Evolutionary conservation across 64 coral and sea anemone genomes (phyloP).

Genomic region (Astreopora myriophthalma): DNA sequence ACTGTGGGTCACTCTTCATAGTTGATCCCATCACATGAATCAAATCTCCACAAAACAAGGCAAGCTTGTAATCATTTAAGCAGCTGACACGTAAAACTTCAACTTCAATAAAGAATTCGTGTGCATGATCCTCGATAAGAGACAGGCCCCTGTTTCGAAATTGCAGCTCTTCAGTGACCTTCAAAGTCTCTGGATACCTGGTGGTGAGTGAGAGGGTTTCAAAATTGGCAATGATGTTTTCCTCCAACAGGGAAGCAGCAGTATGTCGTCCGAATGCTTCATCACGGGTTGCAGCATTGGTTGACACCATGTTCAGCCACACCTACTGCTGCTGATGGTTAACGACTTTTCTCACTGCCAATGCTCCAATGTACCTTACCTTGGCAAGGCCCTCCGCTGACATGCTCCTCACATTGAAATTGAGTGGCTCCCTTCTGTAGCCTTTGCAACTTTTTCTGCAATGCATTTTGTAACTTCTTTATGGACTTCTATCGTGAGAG

Average conservation of each 20-base stretch:
- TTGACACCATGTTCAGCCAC: neutral
- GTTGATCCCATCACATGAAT: neutral
- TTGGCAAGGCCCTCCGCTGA: neutral
- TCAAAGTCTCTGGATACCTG: constrained; percentile 15
- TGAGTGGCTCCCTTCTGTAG: neutral
- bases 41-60: neutral
- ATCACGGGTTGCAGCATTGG: neutral
- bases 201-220: neutral
- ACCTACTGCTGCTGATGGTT: neutral
- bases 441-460: neutral
- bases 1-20: neutral
- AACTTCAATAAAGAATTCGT: constrained; percentile 64
- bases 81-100: neutral
- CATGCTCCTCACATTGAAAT: constrained; percentile 28
- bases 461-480: constrained; percentile 5
- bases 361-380: constrained; percentile 27
- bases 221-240: neutral
- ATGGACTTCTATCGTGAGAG: neutral
- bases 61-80: constrained; percentile 19
- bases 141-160: constrained; percentile 7
- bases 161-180: constrained; percentile 47
- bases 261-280: neutral
- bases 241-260: constrained; percentile 18
- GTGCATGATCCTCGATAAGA: constrained; percentile 54
- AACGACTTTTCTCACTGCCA: constrained; percentile 42